Evolutionary conservation across 2,113 vertebrate genomes (phyloP).

Genomic region (Petrocephalus zakoni): DNA sequence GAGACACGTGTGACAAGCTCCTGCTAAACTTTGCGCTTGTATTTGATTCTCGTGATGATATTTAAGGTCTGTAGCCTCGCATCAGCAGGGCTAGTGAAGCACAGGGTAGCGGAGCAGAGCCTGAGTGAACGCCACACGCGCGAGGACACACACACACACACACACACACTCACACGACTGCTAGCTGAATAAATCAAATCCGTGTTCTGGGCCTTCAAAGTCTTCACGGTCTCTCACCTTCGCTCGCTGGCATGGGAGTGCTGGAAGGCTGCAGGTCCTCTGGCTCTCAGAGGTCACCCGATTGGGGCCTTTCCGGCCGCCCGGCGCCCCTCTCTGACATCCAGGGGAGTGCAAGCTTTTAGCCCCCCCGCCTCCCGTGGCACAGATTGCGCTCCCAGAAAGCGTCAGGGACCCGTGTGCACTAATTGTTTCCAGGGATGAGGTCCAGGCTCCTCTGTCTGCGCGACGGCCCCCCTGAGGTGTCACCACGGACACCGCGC

Average conservation of each 20-base stretch:
- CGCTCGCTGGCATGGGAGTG: constrained; percentile 33
- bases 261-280: constrained; percentile 32
- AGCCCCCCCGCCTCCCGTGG: constrained; percentile 23
- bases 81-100: neutral
- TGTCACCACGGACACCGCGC: neutral
- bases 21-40: neutral
- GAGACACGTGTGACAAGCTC: neutral
- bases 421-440: constrained; percentile 26
- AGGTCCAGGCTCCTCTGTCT: neutral
- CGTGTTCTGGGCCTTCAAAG: constrained; percentile 48
- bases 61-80: neutral
- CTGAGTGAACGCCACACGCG: neutral
- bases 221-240: constrained; percentile 67
- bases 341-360: constrained; percentile 24
- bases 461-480: neutral
- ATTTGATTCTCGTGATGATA: neutral
- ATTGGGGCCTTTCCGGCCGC: constrained; percentile 20
- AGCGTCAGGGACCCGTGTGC: constrained; percentile 31
- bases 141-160: neutral
- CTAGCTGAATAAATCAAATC: constrained; percentile 56
- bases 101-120: neutral
- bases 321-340: constrained; percentile 3
- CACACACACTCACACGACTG: constrained; percentile 25
- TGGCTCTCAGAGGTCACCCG: constrained; percentile 53
- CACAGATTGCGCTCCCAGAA: constrained; percentile 26